A percentile compares a stretch with the other conserved stretches of the same genome.
phyloP scores from a whole-genome alignment of 2,888 invertebrate genomes.

The Galerucella pusilla region DNA sequence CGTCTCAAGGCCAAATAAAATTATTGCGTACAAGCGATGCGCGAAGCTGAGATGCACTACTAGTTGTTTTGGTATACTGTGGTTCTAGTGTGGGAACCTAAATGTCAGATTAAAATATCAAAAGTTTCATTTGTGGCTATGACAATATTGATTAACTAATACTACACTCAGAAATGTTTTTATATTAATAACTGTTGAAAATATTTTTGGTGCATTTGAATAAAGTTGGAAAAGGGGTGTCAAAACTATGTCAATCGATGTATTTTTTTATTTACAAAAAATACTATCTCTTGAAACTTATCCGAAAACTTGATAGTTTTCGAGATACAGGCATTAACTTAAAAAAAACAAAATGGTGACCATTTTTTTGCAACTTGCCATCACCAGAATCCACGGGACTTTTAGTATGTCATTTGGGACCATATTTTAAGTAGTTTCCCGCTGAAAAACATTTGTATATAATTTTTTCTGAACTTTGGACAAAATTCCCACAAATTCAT shows the following conservation, averaged over 20 bases:
- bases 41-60: background rate
- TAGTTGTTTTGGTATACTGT: too few species aligned
- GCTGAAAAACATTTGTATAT: constrained; percentile 4
- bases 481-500: constrained; percentile 1
- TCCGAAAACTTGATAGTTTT: background rate
- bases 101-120: background rate
- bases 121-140: background rate
- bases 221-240: background rate
- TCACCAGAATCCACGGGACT: constrained; percentile 1
- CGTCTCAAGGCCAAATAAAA: background rate
- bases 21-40: too few species aligned
- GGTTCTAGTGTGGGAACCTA: background rate
- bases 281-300: background rate
- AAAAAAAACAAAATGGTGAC: background rate
- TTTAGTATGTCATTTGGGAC: background rate
- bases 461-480: background rate
- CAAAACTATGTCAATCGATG: background rate
- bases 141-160: constrained; percentile 3
- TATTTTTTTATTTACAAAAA: background rate
- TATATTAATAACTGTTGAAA: background rate
- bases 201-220: background rate
- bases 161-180: background rate
- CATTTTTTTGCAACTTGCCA: background rate
- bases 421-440: background rate
- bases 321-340: constrained; percentile 3